Percentiles rank a stretch among this genome's conserved stretches.
These are phyloP conservation scores for Sinosuthora webbiana DNA, from an alignment of 2,113 vertebrate genomes.

Conservation along the genomic window DNA sequence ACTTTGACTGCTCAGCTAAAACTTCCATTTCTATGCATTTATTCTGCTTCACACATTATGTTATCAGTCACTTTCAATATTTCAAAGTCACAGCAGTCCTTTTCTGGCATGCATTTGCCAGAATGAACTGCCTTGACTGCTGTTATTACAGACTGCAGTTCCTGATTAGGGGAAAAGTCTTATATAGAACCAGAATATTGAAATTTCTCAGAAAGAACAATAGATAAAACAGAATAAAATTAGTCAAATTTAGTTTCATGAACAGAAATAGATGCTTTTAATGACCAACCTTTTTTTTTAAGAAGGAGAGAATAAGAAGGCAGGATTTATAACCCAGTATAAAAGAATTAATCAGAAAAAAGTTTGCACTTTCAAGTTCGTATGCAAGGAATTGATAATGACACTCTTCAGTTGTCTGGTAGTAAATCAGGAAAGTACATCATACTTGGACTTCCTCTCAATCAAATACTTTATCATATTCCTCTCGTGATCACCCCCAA, in stretches of 20 bases:
- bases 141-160: conserved; percentile 67
- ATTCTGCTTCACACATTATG: conserved; percentile 76
- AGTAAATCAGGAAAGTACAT: not conserved
- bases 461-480: not conserved
- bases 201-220: conserved; percentile 67
- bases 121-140: conserved; percentile 74
- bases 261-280: conserved; percentile 36
- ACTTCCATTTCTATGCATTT: conserved; percentile 79
- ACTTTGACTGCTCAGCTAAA: conserved; percentile 72
- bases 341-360: conserved; percentile 6
- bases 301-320: not conserved
- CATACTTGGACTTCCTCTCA: not conserved
- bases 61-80: conserved; percentile 80
- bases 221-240: conserved; percentile 46
- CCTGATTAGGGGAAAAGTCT: conserved; percentile 59
- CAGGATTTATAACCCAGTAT: conserved; percentile 25
- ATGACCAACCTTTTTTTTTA: not conserved
- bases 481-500: not conserved
- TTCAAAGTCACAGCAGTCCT: conserved; percentile 75
- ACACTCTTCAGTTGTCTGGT: not conserved
- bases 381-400: not conserved
- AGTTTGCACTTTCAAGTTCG: not conserved
- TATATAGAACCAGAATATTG: conserved; percentile 52
- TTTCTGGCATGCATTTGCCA: conserved; percentile 75
- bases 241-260: too few relatives aligned